Evolutionary conservation across 2,797 vertebrate species (phyloP), one percentile per base, ranked within the genome.

Genomic region (Psittacula derbiana): DNA sequence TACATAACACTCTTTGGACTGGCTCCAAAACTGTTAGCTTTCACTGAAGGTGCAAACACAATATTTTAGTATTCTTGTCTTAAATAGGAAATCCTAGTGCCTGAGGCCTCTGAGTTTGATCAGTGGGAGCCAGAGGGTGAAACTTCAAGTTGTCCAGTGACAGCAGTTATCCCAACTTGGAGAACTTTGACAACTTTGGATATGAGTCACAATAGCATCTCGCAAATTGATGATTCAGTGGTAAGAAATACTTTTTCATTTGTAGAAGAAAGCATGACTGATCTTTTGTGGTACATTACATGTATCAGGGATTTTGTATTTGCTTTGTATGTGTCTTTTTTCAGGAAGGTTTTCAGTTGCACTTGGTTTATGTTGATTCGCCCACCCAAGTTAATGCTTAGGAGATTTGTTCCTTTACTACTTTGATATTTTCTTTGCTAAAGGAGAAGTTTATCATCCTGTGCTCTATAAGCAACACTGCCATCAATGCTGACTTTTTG

Each of bases 91-190:
- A 97, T 99, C 91, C 97, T 99, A 36, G 99, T 99, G 52, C 99
- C 99, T 2, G 99, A 99, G 97, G 98, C 98, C 7, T 98, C 97
- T 1, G 99, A 99, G 96, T 99, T 99, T 97, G 99, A 99, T 14
- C 98, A 99, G 67, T 99, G 99, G 99, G 99, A 99, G 90, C 98
- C 99, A 16, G 99, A 99, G 97, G 99, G 98, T 60, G 95, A 95
- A 28, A 93, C 98, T 91, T 97, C 98, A 5, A 98, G 95, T 72
- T 98, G 98, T 95, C 98, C 98, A 0, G 98, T 99, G 92, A 99
- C 99, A 1, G 99, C 99, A 2, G 80, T 99, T 86, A 98, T 99
- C 79, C 99, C 99, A 8, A 98, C 98, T 3, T 99, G 99, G 99
- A 98, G 94, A 92, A 98, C 98, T 44, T 97, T 99, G 96, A 99